A percentile compares a stretch with the other conserved stretches of the same genome.
Evolutionary conservation across 2,113 vertebrate genomes (phyloP).

Genomic region (Hydropotes inermis): DNA sequence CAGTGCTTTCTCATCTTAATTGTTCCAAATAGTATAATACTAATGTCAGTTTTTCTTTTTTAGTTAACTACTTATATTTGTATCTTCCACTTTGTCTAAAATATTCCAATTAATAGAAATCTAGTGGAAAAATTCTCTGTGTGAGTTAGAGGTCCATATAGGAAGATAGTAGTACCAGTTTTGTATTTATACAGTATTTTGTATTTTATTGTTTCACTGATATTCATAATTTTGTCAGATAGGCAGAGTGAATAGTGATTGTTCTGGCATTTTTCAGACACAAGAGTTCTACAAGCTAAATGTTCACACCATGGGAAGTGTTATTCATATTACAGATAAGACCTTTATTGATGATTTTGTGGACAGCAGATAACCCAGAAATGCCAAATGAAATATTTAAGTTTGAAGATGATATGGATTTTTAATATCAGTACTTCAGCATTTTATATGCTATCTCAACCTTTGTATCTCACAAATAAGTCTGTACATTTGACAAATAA

Average conservation of each 20-base stretch:
- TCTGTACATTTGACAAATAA: neutral
- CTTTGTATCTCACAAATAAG: neutral
- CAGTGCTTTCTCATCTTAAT: neutral
- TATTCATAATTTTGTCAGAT: constrained; percentile 1
- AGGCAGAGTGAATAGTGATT: neutral
- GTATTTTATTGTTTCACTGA: constrained; percentile 25
- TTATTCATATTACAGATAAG: constrained; percentile 24
- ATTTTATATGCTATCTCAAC: neutral
- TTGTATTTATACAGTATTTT: neutral
- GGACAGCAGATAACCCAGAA: neutral
- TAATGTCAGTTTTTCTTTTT: neutral
- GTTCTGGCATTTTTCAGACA: constrained; percentile 36
- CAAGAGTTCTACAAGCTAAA: neutral
- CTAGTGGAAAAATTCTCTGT: neutral
- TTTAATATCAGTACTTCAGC: constrained; percentile 30
- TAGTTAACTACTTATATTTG: neutral
- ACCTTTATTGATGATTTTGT: constrained; percentile 32
- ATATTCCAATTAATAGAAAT: neutral
- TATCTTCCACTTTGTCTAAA: constrained; percentile 31
- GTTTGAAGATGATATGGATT: neutral
- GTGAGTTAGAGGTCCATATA: neutral
- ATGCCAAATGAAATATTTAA: constrained; percentile 5
- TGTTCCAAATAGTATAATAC: neutral
- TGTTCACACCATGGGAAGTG: neutral
- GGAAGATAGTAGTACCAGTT: neutral